Conservation (phyloP, 2,797 vertebrate species). For the Rhinella marina region DNA sequence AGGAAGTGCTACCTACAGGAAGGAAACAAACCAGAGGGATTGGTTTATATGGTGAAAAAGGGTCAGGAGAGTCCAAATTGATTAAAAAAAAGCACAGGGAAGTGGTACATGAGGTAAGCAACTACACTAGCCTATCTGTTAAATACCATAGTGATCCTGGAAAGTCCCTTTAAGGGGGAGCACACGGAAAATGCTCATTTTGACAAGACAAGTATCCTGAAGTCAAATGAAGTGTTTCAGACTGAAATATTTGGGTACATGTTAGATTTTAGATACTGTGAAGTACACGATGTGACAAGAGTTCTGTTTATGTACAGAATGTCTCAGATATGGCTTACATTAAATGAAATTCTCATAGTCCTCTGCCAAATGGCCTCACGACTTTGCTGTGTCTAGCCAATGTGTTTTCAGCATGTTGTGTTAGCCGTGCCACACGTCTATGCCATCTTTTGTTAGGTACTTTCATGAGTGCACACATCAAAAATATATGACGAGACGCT, state of each 20-base stretch:
- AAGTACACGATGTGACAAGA: slow-evolving; percentile 1
- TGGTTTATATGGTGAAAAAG: no score
- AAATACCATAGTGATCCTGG: no score
- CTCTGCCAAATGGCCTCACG: slow-evolving; percentile 41
- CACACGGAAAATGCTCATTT: background rate
- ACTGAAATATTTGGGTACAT: background rate
- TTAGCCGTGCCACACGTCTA: slow-evolving; percentile 50
- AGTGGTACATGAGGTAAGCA: no score
- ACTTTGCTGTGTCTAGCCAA: slow-evolving; percentile 43
- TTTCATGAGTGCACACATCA: slow-evolving; percentile 49
- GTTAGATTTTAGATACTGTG: background rate
- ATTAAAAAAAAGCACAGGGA: no score
- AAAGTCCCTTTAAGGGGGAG: no score
- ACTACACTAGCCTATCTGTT: no score
- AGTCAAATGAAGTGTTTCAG: background rate
- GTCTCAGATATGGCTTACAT: slow-evolving; percentile 20
- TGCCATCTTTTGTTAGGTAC: slow-evolving; percentile 56
- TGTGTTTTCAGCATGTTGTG: slow-evolving; percentile 54
- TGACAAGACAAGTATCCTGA: background rate
- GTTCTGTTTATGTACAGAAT: background rate
- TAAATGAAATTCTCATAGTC: slow-evolving; percentile 23
- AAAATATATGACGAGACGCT: slow-evolving; percentile 24
- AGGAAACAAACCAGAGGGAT: no score
- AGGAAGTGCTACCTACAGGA: no score
- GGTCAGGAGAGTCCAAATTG: no score